A percentile compares a stretch with the other conserved stretches of the same genome.
phyloP scores from a whole-genome alignment of 1,140 invertebrate species.

The Achatina immaculata region DNA sequence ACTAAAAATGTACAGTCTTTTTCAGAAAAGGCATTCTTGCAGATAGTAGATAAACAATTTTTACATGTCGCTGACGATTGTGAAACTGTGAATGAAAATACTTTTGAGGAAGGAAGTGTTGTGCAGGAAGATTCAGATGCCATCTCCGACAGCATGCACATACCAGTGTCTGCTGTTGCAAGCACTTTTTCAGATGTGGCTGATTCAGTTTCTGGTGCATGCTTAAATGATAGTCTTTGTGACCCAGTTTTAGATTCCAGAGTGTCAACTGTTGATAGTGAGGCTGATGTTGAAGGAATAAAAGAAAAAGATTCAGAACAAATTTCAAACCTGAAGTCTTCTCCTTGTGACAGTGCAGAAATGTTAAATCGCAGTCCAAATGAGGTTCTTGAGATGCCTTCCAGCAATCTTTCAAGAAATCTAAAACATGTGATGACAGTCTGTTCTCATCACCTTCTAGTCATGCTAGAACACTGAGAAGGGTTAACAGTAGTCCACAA shows the following conservation, averaged over 20 bases:
- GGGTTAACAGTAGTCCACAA: constrained; percentile 33
- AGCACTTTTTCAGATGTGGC: not conserved
- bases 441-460: not conserved
- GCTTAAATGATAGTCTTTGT: constrained; percentile 21
- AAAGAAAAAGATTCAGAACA: not conserved
- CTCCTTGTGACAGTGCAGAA: too few species aligned
- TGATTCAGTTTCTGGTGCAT: not conserved
- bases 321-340: not conserved
- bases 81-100: not conserved
- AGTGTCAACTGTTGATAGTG: not conserved
- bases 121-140: not conserved
- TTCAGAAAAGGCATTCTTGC: too few species aligned
- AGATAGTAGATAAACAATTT: not conserved
- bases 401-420: constrained; percentile 14
- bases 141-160: not conserved
- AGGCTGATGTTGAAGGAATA: not conserved
- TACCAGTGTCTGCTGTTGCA: not conserved
- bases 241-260: constrained; percentile 17
- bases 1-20: not conserved
- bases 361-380: too few species aligned
- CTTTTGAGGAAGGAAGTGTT: not conserved
- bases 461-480: not conserved
- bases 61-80: not conserved
- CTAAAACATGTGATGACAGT: constrained; percentile 30
- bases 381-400: too few species aligned